phyloP scores from a whole-genome alignment of 2,113 vertebrate species.

The Lophius piscatorius region DNA sequence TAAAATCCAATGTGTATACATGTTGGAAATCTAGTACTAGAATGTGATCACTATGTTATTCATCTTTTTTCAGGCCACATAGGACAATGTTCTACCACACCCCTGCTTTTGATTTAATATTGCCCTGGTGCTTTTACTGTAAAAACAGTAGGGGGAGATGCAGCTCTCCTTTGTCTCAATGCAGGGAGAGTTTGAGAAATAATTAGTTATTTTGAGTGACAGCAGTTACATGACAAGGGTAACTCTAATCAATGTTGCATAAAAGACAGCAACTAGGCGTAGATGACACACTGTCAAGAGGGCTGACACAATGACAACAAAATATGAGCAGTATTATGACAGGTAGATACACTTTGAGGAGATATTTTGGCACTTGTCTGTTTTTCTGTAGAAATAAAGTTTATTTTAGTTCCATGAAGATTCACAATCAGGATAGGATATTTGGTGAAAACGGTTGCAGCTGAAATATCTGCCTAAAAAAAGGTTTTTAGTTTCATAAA shows the following conservation, averaged over 20 bases:
- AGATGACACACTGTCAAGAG: conserved; percentile 31
- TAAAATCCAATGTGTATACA: background rate
- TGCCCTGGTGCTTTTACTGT: conserved; percentile 27
- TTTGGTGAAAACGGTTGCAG: too few relatives aligned
- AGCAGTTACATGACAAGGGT: conserved; percentile 32
- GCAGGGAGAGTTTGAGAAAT: conserved; percentile 17
- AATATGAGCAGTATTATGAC: conserved; percentile 25
- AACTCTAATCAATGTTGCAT: conserved; percentile 30
- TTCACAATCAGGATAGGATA: background rate
- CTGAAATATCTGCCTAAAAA: background rate
- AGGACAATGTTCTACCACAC: background rate
- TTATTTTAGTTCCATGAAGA: conserved; percentile 3
- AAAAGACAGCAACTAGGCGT: conserved; percentile 25
- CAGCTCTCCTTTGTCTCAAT: conserved; percentile 47
- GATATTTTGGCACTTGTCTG: background rate
- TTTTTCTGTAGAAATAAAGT: conserved; percentile 12
- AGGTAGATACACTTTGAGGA: background rate
- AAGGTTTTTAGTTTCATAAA: too few relatives aligned
- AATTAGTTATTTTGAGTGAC: conserved; percentile 37
- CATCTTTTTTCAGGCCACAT: background rate
- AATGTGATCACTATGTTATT: conserved; percentile 14
- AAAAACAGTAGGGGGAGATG: conserved; percentile 69
- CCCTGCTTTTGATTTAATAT: background rate
- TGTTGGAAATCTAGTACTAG: background rate
- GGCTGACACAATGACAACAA: conserved; percentile 4